Evolutionary conservation across 2,888 invertebrate genomes (phyloP).

Genomic region (Luffia ferchaultella): DNA sequence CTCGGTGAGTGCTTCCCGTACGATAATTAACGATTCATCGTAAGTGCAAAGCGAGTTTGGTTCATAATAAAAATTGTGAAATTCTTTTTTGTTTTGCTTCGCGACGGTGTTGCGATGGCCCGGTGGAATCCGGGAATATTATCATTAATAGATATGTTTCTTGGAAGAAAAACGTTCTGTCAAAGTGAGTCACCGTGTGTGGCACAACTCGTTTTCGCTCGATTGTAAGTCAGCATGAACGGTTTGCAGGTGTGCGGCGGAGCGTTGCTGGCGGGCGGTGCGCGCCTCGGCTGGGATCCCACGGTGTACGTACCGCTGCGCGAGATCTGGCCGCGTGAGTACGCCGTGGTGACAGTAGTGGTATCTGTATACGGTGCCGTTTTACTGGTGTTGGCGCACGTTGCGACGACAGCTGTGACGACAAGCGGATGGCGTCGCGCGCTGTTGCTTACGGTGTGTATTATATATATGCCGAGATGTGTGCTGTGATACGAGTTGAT

Average conservation of each 20-base stretch:
- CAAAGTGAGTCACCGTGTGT: too few relatives aligned
- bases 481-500: slow-evolving; percentile 8
- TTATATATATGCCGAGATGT: slow-evolving; percentile 6
- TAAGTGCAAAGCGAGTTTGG: too few relatives aligned
- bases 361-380: not conserved
- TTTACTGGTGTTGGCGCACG: not conserved
- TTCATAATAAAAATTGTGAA: too few relatives aligned
- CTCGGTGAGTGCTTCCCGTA: slow-evolving; percentile 25
- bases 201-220: too few relatives aligned
- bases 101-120: too few relatives aligned
- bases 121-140: too few relatives aligned
- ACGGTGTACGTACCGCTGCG: slow-evolving; percentile 35
- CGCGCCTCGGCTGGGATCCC: slow-evolving; percentile 52
- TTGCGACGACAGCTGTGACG: not conserved
- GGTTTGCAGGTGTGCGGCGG: slow-evolving; percentile 30
- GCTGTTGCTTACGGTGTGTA: slow-evolving; percentile 13
- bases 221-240: too few relatives aligned
- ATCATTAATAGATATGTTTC: too few relatives aligned
- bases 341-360: not conserved
- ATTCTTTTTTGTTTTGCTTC: too few relatives aligned
- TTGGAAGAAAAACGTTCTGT: too few relatives aligned
- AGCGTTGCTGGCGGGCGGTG: slow-evolving; percentile 35
- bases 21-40: too few relatives aligned
- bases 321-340: slow-evolving; percentile 25
- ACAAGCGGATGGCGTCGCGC: slow-evolving; percentile 24